phyloP scores from a whole-genome alignment of 2,888 invertebrate species.

The Orthosia cruda region DNA sequence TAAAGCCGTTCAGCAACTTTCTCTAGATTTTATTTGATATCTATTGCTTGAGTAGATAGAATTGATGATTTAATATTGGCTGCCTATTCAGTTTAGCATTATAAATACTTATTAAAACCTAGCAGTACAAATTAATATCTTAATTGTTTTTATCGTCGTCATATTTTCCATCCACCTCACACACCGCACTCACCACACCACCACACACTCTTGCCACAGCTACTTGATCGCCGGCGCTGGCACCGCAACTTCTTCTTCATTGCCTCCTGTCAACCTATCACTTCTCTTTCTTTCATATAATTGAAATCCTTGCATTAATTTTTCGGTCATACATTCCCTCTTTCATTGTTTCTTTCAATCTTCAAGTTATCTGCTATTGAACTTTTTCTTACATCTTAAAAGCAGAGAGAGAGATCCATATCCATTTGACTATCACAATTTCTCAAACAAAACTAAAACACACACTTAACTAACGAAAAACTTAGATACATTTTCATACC shows the following conservation, averaged over 20 bases:
- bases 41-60: background rate
- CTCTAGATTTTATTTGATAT: conserved; percentile 9
- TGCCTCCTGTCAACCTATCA: background rate
- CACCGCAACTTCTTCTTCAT: background rate
- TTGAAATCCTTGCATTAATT: background rate
- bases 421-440: no score
- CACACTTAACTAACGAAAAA: background rate
- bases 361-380: no score
- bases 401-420: no score
- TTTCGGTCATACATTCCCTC: background rate
- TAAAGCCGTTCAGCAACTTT: conserved; percentile 39
- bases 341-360: background rate
- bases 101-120: no score
- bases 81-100: background rate
- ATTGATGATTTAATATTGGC: conserved; percentile 5
- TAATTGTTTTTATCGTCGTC: no score
- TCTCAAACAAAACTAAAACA: background rate
- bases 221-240: no score
- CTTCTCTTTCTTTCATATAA: background rate
- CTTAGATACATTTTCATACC: background rate
- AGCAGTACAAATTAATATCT: no score
- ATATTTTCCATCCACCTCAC: no score
- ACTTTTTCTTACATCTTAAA: background rate
- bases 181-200: no score
- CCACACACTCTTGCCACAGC: no score